These are phyloP conservation scores for Iguana delicatissima DNA, from an alignment of 2,797 vertebrate genomes.

Conservation along the genomic window DNA sequence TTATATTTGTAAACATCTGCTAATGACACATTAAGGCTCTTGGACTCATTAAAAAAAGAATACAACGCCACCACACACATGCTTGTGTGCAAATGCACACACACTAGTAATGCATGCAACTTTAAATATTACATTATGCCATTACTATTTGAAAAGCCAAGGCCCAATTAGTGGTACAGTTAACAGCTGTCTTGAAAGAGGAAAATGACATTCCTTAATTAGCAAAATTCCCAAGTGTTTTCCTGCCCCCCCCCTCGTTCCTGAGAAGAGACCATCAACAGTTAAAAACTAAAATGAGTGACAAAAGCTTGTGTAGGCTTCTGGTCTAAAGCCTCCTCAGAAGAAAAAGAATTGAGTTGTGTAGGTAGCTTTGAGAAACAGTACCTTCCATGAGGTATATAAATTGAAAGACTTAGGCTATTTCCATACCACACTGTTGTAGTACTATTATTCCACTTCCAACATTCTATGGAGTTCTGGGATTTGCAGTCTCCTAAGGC, in stretches of 20 bases:
- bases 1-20: conserved; percentile 2
- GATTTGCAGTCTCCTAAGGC: no score
- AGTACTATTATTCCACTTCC: no score
- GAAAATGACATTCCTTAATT: conserved; percentile 22
- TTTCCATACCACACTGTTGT: no score
- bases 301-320: not conserved
- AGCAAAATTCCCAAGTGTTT: conserved; percentile 1
- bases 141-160: conserved; percentile 29
- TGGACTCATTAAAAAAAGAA: conserved; percentile 32
- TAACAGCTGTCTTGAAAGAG: conserved; percentile 38
- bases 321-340: not conserved
- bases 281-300: conserved; percentile 42
- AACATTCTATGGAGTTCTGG: no score
- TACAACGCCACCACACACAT: not conserved
- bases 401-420: not conserved
- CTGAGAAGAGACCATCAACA: not conserved
- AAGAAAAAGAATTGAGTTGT: not conserved
- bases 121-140: conserved; percentile 19
- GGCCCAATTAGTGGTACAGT: conserved; percentile 27
- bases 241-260: conserved; percentile 13
- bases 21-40: conserved; percentile 6
- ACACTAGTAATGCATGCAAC: not conserved
- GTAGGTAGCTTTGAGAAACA: not conserved
- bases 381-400: not conserved
- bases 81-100: not conserved